Evolutionary conservation across 1,140 invertebrate species (phyloP), one percentile per base, ranked within the genome.

Genomic region (Nilaparvata lugens): DNA sequence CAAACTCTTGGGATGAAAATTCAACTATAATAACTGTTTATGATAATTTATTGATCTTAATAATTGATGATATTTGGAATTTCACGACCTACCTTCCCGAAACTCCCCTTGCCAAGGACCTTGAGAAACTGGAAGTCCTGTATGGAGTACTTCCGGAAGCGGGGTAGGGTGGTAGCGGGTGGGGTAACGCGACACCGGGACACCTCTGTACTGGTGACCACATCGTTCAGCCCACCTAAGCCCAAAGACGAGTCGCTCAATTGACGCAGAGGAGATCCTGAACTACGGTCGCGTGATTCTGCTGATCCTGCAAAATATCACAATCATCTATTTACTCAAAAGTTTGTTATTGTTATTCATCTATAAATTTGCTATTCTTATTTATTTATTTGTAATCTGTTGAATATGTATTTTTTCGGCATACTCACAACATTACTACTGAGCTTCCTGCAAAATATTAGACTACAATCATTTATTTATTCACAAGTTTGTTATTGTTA

Each of bases 71-170:
- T 28, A 35, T 23, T n/a, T 16, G 2, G 5, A 25, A 35, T 3
- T 18, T 28, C 3, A 28, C 5, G 43, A 60, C 72, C 71, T 74
- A 93, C 91, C 81, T 97, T 98, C 69, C 95, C 95, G 72, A 97
- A 98, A 69, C 93, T 96, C 61, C 95, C 95, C 78, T 96, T 97
- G 38, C 95, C 95, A 2, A 97, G 77, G 16, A 97, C 91, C 77
- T 95, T 96, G 52, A 97, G 82, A 74, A 97, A 95, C 70, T 89
- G 85, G 76, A 97, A 97, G 73, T 97, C 92, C 66, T 91, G 87
- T 52, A 95, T 83, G 14, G 81, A 81, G 70, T 95, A 95, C 72
- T 92, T 93, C 68, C 89, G 82, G 78, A 93, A 95, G 67, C 89
- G 83, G 45, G 91, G 90, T 66, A 92, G 83, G 56, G 85, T 86